These are phyloP conservation scores for Alca torda DNA, from an alignment of 2,797 vertebrate genomes.

Conservation along the genomic window DNA sequence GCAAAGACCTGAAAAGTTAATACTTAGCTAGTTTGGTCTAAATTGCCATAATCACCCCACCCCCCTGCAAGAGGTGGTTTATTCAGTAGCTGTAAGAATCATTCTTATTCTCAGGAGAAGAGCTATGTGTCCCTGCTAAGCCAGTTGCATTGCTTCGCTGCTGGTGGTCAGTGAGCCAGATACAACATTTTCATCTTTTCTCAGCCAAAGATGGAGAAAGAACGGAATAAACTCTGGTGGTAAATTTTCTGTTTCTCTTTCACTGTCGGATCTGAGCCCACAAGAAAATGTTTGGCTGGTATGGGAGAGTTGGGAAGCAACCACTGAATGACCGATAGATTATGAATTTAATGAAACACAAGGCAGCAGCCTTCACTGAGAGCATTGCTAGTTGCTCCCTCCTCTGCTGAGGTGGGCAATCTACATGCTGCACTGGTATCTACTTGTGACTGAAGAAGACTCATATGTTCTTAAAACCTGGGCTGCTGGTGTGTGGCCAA, in stretches of 20 bases:
- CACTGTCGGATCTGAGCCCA: background rate
- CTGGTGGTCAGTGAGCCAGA: background rate
- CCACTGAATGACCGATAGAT: background rate
- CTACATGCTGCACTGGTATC: background rate
- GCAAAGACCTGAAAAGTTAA: background rate
- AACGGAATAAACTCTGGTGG: background rate
- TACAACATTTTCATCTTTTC: background rate
- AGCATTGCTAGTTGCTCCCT: background rate
- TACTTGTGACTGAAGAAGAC: background rate
- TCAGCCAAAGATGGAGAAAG: background rate
- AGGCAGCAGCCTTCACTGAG: background rate
- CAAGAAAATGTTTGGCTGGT: background rate
- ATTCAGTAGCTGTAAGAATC: background rate
- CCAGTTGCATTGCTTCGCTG: background rate
- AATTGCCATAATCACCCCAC: background rate
- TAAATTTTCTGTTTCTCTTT: background rate
- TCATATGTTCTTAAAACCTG: background rate
- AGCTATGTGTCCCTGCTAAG: background rate
- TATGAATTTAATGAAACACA: background rate
- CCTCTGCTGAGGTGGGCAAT: background rate
- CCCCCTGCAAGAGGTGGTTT: background rate
- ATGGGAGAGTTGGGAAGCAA: background rate
- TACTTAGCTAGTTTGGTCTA: background rate
- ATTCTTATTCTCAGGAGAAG: background rate
- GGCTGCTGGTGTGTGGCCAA: background rate